Base-by-base conservation (phyloP, 2,113 vertebrate genomes). In the Sisor rabdophorus region DNA sequence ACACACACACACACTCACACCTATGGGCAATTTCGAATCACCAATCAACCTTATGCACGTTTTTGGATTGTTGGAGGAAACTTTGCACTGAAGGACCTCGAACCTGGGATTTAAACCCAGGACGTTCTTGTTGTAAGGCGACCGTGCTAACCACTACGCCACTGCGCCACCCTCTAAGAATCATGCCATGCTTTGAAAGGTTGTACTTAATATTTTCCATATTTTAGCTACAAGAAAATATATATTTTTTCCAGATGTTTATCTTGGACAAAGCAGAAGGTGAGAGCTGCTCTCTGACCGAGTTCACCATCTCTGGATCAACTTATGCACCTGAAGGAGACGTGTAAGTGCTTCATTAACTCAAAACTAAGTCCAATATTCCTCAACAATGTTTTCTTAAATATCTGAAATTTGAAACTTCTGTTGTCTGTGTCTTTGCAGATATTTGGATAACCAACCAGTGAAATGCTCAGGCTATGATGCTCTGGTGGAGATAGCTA, bases 281-380 rank as follows among this genome's bases (percentile, higher is more conserved):
- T 26, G 94, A 97, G 70, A 92, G 86, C 85, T 98, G 96, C 85
- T 91, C 89, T 68, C 91, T 99, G 84, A 92, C 93, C 20, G 96
- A 99, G 86, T 99, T 99, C 84, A 96, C 94, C 81, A 93, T 99
- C 86, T 95, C 95, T 28, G 97, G 97, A 16, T 98, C 97, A 36
- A 99, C 97, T 1, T 99, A 99, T 0, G 96, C 95, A 32, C 97
- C 97, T 1, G 91, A 95, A 74, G 97, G 97, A 91, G 95, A 98
- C 87, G 93, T 99, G 97, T 99, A 90, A 96, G 97, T 95, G 84
- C 44, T 6, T 55, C 17, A 44, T 19, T 61, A 55, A 32, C 16
- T 20, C 16, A 64, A 10, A 20, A 12, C 50, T 53, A 9, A 1
- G 30, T 32, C 7, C n/a, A 67, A 56, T 30, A 28, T 50, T 58